phyloP scores from a whole-genome alignment of 2,888 invertebrate species.

The Pristionchus fissidentatus region DNA sequence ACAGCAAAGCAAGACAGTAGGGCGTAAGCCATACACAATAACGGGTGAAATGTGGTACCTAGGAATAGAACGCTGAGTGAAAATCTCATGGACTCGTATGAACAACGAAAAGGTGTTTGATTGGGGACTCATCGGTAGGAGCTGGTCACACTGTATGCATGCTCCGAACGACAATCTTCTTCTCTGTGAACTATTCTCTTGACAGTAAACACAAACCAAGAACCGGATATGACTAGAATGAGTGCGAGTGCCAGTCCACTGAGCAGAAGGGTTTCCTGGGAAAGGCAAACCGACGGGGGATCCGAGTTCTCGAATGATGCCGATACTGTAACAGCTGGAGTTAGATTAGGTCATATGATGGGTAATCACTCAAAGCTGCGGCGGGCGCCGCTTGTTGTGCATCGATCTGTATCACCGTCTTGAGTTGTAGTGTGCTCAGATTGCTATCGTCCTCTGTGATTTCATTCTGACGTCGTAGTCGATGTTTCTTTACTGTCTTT shows the following conservation, averaged over 20 bases:
- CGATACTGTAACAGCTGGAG: conserved; percentile 10
- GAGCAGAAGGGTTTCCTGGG: conserved; percentile 36
- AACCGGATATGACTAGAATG: conserved; percentile 44
- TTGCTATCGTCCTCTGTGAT: conserved; percentile 33
- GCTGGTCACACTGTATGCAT: conserved; percentile 41
- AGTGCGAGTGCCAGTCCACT: conserved; percentile 5
- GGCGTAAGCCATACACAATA: background rate
- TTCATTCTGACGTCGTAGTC: conserved; percentile 43
- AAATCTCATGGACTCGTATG: conserved; percentile 31
- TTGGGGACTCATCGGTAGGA: conserved; percentile 20
- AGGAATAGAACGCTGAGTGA: conserved; percentile 32
- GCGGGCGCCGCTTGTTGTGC: conserved; percentile 61
- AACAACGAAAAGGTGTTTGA: background rate
- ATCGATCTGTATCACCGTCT: conserved; percentile 64
- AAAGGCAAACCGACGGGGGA: conserved; percentile 26
- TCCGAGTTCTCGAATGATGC: conserved; percentile 28
- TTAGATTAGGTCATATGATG: background rate
- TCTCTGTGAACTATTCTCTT: conserved; percentile 23
- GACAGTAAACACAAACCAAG: conserved; percentile 36
- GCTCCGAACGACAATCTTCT: conserved; percentile 44
- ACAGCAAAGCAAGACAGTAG: conserved; percentile 15
- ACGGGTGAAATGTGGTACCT: conserved; percentile 32
- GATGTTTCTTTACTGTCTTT: conserved; percentile 30
- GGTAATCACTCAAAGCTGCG: conserved; percentile 62
- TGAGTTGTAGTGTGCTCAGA: conserved; percentile 55